Conservation (phyloP, 2,113 vertebrate genomes). For the Ranitomeya variabilis region DNA sequence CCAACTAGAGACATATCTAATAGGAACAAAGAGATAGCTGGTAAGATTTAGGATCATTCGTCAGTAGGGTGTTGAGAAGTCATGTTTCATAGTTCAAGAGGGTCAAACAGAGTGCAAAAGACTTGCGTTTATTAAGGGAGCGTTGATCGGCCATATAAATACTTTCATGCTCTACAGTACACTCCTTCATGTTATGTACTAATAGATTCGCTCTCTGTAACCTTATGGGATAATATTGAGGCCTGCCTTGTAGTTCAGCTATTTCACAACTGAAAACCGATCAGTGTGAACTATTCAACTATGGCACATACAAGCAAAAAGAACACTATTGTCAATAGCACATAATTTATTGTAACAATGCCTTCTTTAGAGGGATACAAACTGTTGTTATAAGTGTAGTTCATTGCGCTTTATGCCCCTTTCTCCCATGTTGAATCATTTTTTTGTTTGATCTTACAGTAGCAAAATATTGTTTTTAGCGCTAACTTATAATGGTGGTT, state of each 20-base stretch:
- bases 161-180: constrained; percentile 24
- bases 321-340: neutral
- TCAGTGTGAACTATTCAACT: neutral
- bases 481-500: neutral
- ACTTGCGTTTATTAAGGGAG: constrained; percentile 64
- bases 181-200: constrained; percentile 6
- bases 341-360: neutral
- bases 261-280: neutral
- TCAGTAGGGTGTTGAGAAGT: constrained; percentile 76
- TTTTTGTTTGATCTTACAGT: neutral
- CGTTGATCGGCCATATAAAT: constrained; percentile 51
- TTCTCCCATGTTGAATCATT: neutral
- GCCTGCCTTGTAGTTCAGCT: neutral
- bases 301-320: neutral
- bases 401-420: neutral
- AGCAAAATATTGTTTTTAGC: neutral
- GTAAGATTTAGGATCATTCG: constrained; percentile 81
- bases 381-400: neutral
- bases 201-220: neutral
- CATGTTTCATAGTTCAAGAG: constrained; percentile 80
- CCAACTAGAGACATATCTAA: constrained; percentile 71
- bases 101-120: constrained; percentile 88
- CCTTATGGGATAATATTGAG: neutral
- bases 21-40: constrained; percentile 81
- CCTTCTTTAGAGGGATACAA: neutral